Evolutionary conservation across 2,113 vertebrate genomes (phyloP).

Genomic region (Falco punctatus): DNA sequence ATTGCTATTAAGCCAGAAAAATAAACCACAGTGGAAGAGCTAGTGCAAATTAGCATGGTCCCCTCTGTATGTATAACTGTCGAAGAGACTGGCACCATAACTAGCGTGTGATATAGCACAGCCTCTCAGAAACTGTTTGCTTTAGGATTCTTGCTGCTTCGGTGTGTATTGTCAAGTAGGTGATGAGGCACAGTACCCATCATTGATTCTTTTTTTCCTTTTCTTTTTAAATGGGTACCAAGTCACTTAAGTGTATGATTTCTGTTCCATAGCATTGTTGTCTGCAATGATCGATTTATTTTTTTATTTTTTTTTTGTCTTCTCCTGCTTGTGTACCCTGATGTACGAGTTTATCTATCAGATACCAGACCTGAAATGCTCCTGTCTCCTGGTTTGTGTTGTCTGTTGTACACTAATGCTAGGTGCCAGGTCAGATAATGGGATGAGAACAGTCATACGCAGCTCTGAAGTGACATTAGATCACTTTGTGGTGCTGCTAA

Average conservation of each 20-base stretch:
- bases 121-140: not conserved
- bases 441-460: not conserved
- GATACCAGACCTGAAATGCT: not conserved
- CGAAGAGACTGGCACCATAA: rapidly evolving
- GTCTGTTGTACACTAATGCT: not conserved
- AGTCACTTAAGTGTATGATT: not conserved
- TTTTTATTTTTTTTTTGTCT: not conserved
- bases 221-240: not conserved
- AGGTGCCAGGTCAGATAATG: not conserved
- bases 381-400: not conserved
- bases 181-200: not conserved
- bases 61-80: rapidly evolving
- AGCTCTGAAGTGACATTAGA: not conserved
- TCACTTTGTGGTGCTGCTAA: not conserved
- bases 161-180: not conserved
- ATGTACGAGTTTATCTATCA: not conserved
- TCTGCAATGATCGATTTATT: not conserved
- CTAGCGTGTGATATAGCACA: rapidly evolving
- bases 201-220: not conserved
- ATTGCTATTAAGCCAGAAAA: not conserved
- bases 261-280: not conserved
- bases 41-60: no score
- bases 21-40: not conserved
- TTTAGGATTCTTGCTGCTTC: not conserved
- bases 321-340: not conserved